Base-by-base conservation (phyloP, 2,113 vertebrate species). In the Catharus minimus region DNA sequence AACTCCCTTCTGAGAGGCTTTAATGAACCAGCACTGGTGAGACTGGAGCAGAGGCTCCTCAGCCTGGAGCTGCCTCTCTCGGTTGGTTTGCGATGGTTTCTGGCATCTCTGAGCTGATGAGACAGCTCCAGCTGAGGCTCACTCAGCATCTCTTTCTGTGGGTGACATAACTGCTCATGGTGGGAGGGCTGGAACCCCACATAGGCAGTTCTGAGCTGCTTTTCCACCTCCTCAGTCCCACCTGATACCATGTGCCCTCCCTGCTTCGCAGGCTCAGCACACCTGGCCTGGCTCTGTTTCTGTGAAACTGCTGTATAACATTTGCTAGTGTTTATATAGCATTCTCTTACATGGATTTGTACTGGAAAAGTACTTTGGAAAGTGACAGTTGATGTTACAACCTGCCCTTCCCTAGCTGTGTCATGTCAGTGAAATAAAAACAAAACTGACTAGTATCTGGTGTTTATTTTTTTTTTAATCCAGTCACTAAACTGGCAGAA, bases 21-120 rank as follows among this genome's bases (percentile, higher is more conserved):
- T 58, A 62, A 41, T 41, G 69, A 79, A 65, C 23, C 38, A 32
- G 15, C 7, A 5, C 27, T 1, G 4, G 78, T 67, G 30, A 66
- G n/a, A 33, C 13, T 15, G 67, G 57, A 39, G 46, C 58, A 36
- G 47, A 43, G 49, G 16, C 11, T 57, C 38, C 44, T 87, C 44
- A 52, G 44, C 47, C 30, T 9, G 19, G 24, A 86, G 41, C 30
- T 1, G 0, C 50, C 55, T 24, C 19, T 83, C 60, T 46, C 0
- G 0, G 10, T 41, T 61, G 78, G 49, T 36, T 57, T 41, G 3
- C 7, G 47, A 13, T 3, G 10, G 14, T 36, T 46, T 1, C 13
- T 89, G 71, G 58, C 46, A 79, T 62, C 71, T 88, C 76, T 2
- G 36, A 60, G 71, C 71, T 72, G 87, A 24, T 92, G 90, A 67